Percentiles rank a stretch among this genome's conserved stretches.
phyloP scores from a whole-genome alignment of 1,140 invertebrate species.

The Galendromus occidentalis region DNA sequence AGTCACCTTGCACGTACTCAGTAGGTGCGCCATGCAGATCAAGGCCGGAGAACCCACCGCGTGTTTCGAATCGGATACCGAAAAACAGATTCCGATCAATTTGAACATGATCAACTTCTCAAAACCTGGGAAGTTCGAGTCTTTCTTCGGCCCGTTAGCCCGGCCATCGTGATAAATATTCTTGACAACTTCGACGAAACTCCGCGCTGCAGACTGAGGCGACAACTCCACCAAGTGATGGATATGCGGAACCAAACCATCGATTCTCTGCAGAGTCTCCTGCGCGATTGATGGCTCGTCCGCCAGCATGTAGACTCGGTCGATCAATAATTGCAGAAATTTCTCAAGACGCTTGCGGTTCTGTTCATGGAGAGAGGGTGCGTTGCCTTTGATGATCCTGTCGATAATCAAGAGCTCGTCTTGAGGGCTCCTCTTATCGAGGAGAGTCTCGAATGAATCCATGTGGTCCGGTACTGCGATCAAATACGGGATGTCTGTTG shows the following conservation, averaged over 20 bases:
- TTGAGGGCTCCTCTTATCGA: slow-evolving; percentile 30
- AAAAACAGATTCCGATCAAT: slow-evolving; percentile 42
- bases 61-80: slow-evolving; percentile 70
- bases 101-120: slow-evolving; percentile 55
- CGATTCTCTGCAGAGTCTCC: slow-evolving; percentile 21
- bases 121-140: slow-evolving; percentile 40
- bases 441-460: slow-evolving; percentile 41
- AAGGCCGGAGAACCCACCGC: slow-evolving; percentile 58
- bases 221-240: slow-evolving; percentile 50
- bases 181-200: slow-evolving; percentile 44
- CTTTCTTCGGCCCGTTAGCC: slow-evolving; percentile 27
- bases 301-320: slow-evolving; percentile 45
- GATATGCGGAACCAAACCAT: slow-evolving; percentile 41
- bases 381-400: slow-evolving; percentile 62
- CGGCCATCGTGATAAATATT: slow-evolving; percentile 47
- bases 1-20: slow-evolving; percentile 40
- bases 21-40: slow-evolving; percentile 58
- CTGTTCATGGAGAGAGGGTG: slow-evolving; percentile 46
- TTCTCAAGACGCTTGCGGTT: slow-evolving; percentile 53
- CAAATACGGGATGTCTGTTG: slow-evolving; percentile 41
- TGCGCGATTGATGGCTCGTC: slow-evolving; percentile 26
- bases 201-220: slow-evolving; percentile 40
- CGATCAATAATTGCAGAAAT: slow-evolving; percentile 48
- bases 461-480: slow-evolving; percentile 40
- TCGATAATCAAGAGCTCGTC: slow-evolving; percentile 50